phyloP scores from a whole-genome alignment of 2,113 vertebrate species.

The Menidia beryllina region DNA sequence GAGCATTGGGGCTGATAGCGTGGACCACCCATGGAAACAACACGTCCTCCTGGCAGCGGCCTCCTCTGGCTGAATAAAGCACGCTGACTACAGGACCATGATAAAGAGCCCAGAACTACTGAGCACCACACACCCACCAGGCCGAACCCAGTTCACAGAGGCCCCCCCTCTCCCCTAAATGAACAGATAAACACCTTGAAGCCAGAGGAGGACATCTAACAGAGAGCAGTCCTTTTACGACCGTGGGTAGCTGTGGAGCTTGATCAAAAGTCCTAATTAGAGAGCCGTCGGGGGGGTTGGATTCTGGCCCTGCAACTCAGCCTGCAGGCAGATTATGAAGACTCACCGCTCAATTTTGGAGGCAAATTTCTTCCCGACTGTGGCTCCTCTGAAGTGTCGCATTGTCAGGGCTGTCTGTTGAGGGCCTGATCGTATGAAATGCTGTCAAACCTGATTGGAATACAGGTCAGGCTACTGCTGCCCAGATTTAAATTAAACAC shows the following conservation, averaged over 20 bases:
- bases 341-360: constrained; percentile 56
- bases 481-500: constrained; percentile 5
- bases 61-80: background rate
- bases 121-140: background rate
- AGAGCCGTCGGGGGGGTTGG: constrained; percentile 42
- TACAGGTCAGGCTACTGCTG: background rate
- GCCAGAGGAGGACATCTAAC: constrained; percentile 17
- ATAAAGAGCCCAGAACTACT: background rate
- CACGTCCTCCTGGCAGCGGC: background rate
- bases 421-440: constrained; percentile 5
- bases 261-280: constrained; percentile 61
- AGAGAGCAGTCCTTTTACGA: constrained; percentile 24
- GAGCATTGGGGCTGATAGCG: background rate
- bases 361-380: constrained; percentile 43
- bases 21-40: background rate
- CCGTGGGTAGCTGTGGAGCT: constrained; percentile 40
- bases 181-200: constrained; percentile 13
- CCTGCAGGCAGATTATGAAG: constrained; percentile 57
- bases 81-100: background rate
- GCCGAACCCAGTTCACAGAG: background rate
- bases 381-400: constrained; percentile 39
- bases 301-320: constrained; percentile 50
- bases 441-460: constrained; percentile 19
- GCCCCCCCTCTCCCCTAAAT: background rate
- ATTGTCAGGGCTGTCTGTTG: constrained; percentile 32